These are phyloP conservation scores for Gallinago undulata DNA, from an alignment of 2,113 vertebrate species.

Conservation along the genomic window DNA sequence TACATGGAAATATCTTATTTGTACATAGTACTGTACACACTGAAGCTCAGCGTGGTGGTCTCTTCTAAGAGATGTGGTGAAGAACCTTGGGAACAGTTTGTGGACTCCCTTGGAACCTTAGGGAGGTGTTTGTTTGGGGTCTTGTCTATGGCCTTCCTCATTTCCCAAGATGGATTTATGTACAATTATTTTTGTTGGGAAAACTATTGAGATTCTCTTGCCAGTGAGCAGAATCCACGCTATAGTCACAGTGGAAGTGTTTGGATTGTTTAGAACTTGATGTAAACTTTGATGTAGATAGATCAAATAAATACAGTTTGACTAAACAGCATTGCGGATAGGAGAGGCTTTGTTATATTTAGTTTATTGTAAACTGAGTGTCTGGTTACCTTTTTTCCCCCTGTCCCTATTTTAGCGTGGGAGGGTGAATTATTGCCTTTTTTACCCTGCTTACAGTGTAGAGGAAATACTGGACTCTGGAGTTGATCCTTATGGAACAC, in stretches of 20 bases:
- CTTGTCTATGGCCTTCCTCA: not conserved
- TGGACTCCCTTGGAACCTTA: not conserved
- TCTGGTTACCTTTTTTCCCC: not conserved
- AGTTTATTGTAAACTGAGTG: not conserved
- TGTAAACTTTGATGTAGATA: not conserved
- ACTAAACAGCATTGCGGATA: not conserved
- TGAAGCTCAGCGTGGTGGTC: not conserved
- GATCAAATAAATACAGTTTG: not conserved
- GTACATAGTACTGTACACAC: not conserved
- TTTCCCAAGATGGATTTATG: not conserved
- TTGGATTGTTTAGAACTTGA: not conserved
- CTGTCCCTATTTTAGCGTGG: not conserved
- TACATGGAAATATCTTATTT: not conserved
- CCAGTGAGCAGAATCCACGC: not conserved
- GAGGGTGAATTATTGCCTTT: not conserved
- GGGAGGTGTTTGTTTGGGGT: not conserved
- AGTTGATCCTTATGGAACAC: not conserved
- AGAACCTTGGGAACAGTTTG: not conserved
- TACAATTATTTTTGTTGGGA: not conserved
- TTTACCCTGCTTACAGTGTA: not conserved
- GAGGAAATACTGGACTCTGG: not conserved
- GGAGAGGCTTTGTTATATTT: not conserved
- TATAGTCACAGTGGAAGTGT: not conserved
- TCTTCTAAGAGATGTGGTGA: not conserved
- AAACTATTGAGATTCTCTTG: not conserved